Evolutionary conservation across 2,797 vertebrate species (phyloP), one percentile per base, ranked within the genome.

Genomic region (Hoplostethus atlanticus): DNA sequence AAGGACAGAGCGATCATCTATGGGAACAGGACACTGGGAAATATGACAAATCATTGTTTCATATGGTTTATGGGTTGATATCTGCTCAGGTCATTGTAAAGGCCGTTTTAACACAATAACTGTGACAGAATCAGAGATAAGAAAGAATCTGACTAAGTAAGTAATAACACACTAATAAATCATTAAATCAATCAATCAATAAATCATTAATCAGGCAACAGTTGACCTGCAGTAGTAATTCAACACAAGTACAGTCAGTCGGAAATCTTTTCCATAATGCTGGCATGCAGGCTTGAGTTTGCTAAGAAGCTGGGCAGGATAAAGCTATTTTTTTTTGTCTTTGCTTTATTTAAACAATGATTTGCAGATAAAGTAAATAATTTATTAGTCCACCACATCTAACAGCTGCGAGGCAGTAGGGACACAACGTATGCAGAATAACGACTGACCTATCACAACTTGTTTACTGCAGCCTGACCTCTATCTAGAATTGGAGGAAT

Each of bases 1-100:
- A 47, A 73, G 36, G 46, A 71, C 46, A 60, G 8, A 51, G 7
- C 46, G 62, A 73, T 68, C 6, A 77, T 13, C 60, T 40, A 51
- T 38, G 42, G 50, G 54, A 75, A 59, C 47, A 16, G 10, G 40
- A 47, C 73, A 71, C 52, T 44, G 42, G 61, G 56, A 44, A n/a
- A 21, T 21, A 21, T 0, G 17, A 48, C 17, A n/a, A 56, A 16
- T 56, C 30, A 64, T 52, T 17, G 34, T 4, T 46, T 2, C 10
- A 56, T 40, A 17, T 67, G 36, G 51, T 34, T 34, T 31, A 10
- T 50, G 30, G 3, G 12, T 9, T 13, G 12, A 65, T 64, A 68
- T 2, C 10, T 13, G 9, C 42, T 9, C 12, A 9, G 13, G 10
- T 58, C 17, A 2, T 40, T 44, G 46, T 21, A 16, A 10, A 21